Evolutionary conservation across 2,797 vertebrate species (phyloP).

Genomic region (Coccyzus lansbergi): DNA sequence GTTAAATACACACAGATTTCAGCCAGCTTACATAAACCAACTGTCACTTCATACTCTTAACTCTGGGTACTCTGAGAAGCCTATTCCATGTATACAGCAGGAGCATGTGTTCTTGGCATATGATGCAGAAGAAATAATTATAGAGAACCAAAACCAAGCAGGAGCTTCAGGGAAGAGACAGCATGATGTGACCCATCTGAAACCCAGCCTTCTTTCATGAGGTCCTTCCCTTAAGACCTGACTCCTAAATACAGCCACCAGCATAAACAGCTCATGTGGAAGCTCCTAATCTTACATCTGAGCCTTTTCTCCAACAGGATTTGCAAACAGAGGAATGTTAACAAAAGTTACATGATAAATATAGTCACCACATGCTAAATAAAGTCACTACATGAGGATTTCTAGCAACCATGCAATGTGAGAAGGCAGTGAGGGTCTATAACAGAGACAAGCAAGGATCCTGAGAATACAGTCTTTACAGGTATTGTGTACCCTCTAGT

Average conservation of each 20-base stretch:
- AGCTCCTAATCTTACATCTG: not conserved
- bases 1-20: not conserved
- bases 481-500: not conserved
- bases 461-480: not conserved
- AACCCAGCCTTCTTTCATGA: not conserved
- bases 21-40: not conserved
- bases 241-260: not conserved
- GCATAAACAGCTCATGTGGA: not conserved
- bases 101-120: not conserved
- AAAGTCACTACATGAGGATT: not conserved
- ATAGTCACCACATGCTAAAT: not conserved
- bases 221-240: not conserved
- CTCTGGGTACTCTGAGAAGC: not conserved
- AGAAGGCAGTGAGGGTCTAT: not conserved
- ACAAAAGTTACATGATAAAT: not conserved
- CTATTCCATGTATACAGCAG: not conserved
- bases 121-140: not conserved
- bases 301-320: not conserved
- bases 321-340: not conserved
- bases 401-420: not conserved
- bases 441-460: not conserved
- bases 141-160: not conserved
- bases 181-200: not conserved
- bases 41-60: not conserved
- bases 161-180: not conserved